These are phyloP conservation scores for Tillus elongatus DNA, from an alignment of 2,888 invertebrate species.

Conservation along the genomic window DNA sequence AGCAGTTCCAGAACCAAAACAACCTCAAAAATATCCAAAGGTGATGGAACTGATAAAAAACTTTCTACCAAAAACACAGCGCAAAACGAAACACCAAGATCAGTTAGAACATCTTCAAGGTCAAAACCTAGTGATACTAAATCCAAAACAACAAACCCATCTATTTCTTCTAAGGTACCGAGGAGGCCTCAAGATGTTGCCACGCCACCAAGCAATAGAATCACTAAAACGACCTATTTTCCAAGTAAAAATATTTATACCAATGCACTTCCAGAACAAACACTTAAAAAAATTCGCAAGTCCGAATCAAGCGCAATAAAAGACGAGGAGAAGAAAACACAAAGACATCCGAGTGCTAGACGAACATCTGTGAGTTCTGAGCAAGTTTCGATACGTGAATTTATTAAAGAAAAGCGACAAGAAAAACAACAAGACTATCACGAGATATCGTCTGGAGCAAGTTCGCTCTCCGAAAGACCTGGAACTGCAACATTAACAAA, in stretches of 20 bases:
- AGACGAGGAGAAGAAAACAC: constrained; percentile 1
- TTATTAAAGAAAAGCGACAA: constrained; percentile 9
- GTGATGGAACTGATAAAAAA: neutral
- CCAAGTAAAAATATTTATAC: constrained; percentile 36
- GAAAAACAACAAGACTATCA: constrained; percentile 17
- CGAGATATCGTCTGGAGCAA: constrained; percentile 27
- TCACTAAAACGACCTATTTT: constrained; percentile 36
- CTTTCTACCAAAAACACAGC: constrained; percentile 10
- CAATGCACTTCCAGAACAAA: constrained; percentile 25
- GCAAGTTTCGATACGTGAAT: constrained; percentile 3
- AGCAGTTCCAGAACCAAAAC: constrained; percentile 9
- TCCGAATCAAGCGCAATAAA: constrained; percentile 1
- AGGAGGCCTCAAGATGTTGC: too few relatives aligned
- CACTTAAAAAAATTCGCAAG: neutral
- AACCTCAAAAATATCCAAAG: neutral
- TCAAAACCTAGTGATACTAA: neutral
- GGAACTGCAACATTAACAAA: constrained; percentile 38
- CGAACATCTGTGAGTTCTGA: too few relatives aligned
- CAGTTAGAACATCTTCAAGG: neutral
- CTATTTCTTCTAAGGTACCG: too few relatives aligned
- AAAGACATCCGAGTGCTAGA: too few relatives aligned
- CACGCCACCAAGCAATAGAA: constrained; percentile 28
- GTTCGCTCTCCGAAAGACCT: constrained; percentile 32
- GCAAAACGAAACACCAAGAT: too few relatives aligned
- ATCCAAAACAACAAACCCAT: neutral